A percentile compares a stretch with the other conserved stretches of the same genome.
Evolutionary conservation across 2,113 vertebrate species (phyloP).

Genomic region (Pholis gunnellus): DNA sequence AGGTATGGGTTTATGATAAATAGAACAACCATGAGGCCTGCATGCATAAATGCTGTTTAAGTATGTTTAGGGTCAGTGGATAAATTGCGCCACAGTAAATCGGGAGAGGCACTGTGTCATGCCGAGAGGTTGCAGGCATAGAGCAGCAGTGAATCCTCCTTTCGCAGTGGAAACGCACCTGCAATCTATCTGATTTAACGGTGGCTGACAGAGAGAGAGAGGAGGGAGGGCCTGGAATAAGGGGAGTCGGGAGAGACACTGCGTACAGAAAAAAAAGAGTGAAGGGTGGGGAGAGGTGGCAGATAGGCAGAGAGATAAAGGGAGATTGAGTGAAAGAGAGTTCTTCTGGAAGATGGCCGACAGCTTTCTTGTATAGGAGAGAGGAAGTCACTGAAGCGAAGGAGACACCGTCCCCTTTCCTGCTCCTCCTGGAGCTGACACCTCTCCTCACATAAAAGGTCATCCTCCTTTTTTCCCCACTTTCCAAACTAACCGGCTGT

Average conservation of each 20-base stretch:
- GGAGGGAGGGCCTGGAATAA: background rate
- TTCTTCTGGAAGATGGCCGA: slow-evolving; percentile 65
- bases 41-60: slow-evolving; percentile 65
- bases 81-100: slow-evolving; percentile 59
- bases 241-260: slow-evolving; percentile 23
- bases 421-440: slow-evolving; percentile 66
- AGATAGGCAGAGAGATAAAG: slow-evolving; percentile 60
- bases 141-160: slow-evolving; percentile 52
- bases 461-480: slow-evolving; percentile 45
- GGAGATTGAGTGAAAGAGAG: slow-evolving; percentile 54
- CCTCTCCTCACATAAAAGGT: slow-evolving; percentile 60
- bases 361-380: slow-evolving; percentile 67
- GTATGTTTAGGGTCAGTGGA: slow-evolving; percentile 52
- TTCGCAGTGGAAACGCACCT: slow-evolving; percentile 64
- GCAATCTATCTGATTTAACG: slow-evolving; percentile 70
- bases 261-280: slow-evolving; percentile 22
- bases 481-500: slow-evolving; percentile 60
- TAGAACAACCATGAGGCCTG: slow-evolving; percentile 46
- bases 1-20: slow-evolving; percentile 64
- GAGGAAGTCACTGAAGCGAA: slow-evolving; percentile 68
- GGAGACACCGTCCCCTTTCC: slow-evolving; percentile 58
- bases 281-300: slow-evolving; percentile 23
- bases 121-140: slow-evolving; percentile 52
- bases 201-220: slow-evolving; percentile 49
- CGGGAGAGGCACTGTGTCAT: slow-evolving; percentile 61